phyloP scores from a whole-genome alignment of 2,113 vertebrate species.

The Abramis brama region DNA sequence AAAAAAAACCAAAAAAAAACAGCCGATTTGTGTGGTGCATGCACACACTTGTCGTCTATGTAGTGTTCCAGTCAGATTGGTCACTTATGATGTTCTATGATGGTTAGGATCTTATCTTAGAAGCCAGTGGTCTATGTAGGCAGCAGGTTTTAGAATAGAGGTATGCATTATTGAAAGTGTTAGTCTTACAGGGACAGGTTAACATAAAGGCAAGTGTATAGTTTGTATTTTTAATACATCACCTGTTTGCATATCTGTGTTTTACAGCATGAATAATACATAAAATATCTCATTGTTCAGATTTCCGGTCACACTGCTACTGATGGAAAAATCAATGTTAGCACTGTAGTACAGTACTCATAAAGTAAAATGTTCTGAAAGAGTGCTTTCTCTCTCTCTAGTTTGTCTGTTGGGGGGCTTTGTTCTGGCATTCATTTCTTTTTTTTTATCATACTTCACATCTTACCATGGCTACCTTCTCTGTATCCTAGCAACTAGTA shows the following conservation, averaged over 20 bases:
- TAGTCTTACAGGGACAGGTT: not conserved
- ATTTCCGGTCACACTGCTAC: not conserved
- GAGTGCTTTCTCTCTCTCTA: not conserved
- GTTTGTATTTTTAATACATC: not conserved
- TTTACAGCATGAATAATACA: not conserved
- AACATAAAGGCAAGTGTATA: not conserved
- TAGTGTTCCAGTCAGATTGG: not conserved
- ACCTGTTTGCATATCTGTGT: not conserved
- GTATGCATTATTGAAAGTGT: not conserved
- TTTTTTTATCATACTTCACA: slow-evolving; percentile 55
- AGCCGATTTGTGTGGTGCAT: not conserved
- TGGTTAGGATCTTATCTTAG: not conserved
- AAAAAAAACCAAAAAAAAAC: too few species aligned
- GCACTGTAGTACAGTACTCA: not conserved
- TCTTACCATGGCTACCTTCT: slow-evolving; percentile 52
- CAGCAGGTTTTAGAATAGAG: not conserved
- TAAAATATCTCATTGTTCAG: not conserved
- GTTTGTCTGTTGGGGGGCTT: slow-evolving; percentile 41
- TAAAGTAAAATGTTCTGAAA: slow-evolving; percentile 32
- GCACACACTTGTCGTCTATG: not conserved
- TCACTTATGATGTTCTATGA: not conserved
- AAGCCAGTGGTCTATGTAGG: not conserved
- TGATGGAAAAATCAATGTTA: not conserved
- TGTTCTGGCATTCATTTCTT: slow-evolving; percentile 51
- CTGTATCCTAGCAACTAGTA: slow-evolving; percentile 62